Conservation (phyloP, 2,888 invertebrate species). For the Megamerina dolium region DNA sequence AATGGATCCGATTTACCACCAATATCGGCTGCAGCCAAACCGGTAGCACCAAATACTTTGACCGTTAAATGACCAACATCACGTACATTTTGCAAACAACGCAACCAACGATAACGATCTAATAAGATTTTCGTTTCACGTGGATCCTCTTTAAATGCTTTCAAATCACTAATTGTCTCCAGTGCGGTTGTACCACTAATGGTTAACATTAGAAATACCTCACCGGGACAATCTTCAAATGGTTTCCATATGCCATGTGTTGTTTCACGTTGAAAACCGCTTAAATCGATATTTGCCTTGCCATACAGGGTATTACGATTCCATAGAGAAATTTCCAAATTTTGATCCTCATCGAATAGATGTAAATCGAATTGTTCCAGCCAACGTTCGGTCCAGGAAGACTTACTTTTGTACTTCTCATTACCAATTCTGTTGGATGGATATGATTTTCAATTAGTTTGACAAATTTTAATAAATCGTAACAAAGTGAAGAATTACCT, state of each 20-base stretch:
- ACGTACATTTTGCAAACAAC: constrained; percentile 65
- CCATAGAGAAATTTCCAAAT: constrained; percentile 87
- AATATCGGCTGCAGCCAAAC: constrained; percentile 88
- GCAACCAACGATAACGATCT: constrained; percentile 54
- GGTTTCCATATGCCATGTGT: constrained; percentile 87
- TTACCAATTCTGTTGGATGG: constrained; percentile 73
- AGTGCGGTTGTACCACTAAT: constrained; percentile 92
- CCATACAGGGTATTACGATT: constrained; percentile 46
- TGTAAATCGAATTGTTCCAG: constrained; percentile 96
- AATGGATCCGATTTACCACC: constrained; percentile 99
- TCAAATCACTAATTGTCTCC: constrained; percentile 87
- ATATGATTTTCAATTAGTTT: no score
- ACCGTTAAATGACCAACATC: constrained; percentile 94
- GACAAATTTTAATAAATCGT: neutral
- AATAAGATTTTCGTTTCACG: constrained; percentile 60
- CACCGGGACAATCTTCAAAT: constrained; percentile 80
- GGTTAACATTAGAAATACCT: constrained; percentile 82
- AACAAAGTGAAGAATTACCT: constrained; percentile 55
- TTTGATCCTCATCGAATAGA: constrained; percentile 89
- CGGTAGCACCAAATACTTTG: constrained; percentile 81
- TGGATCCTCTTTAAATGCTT: constrained; percentile 75
- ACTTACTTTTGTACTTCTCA: constrained; percentile 96
- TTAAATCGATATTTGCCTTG: constrained; percentile 81
- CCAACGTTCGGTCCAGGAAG: constrained; percentile 84
- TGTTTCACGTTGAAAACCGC: constrained; percentile 75